phyloP scores from a whole-genome alignment of 2,888 invertebrate genomes.

The Lasius fuliginosus region DNA sequence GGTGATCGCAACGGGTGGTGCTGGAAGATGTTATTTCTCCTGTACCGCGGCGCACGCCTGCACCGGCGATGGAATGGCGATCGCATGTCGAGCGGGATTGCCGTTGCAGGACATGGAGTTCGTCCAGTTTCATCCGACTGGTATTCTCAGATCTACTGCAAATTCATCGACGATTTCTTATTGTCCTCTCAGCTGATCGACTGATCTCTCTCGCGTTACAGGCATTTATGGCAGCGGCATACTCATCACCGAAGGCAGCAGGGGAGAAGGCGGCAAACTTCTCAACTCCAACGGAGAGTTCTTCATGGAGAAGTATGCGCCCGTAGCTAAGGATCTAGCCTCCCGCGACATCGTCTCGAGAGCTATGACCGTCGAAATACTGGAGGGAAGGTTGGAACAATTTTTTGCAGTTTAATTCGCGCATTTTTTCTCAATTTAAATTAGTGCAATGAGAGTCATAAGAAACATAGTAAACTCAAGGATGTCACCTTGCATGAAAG shows the following conservation, averaged over 20 bases:
- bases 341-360: slow-evolving; percentile 98
- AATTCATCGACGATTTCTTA: not conserved
- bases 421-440: not conserved
- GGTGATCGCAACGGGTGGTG: slow-evolving; percentile 82
- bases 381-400: slow-evolving; percentile 91
- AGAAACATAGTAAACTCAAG: not conserved
- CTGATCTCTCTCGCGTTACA: slow-evolving; percentile 75
- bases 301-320: slow-evolving; percentile 99
- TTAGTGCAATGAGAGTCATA: not conserved
- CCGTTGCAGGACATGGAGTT: slow-evolving; percentile 99
- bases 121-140: slow-evolving; percentile 99
- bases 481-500: not conserved
- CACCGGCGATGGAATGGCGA: slow-evolving; percentile 98
- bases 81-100: slow-evolving; percentile 96
- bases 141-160: slow-evolving; percentile 83
- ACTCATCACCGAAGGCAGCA: slow-evolving; percentile 98
- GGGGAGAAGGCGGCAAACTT: slow-evolving; percentile 98
- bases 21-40: slow-evolving; percentile 92
- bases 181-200: slow-evolving; percentile 2
- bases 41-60: slow-evolving; percentile 99
- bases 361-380: slow-evolving; percentile 98
- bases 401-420: not conserved
- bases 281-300: slow-evolving; percentile 98
- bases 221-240: slow-evolving; percentile 99
- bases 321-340: slow-evolving; percentile 98